Percentiles rank a stretch among this genome's conserved stretches.
phyloP scores from a whole-genome alignment of 1,140 invertebrate species.

The Fopius arisanus region DNA sequence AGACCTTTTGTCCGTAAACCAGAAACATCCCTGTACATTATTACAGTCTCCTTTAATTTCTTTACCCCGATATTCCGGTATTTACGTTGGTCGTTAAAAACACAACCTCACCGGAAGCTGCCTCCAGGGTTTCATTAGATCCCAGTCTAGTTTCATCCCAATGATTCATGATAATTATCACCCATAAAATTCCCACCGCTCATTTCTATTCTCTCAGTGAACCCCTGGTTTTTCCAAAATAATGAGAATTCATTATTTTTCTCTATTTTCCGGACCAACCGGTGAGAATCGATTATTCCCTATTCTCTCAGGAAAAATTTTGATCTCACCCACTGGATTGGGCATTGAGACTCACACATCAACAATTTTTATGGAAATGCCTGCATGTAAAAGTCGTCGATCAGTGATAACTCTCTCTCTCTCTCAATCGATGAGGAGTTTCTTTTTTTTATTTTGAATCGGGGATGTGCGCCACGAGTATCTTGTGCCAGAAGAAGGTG shows the following conservation, averaged over 20 bases:
- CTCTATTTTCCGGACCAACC: neutral
- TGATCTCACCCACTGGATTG: neutral
- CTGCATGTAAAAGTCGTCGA: slow-evolving; percentile 23
- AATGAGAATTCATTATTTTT: slow-evolving; percentile 2
- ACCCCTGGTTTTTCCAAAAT: neutral
- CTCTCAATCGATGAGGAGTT: neutral
- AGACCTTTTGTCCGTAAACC: slow-evolving; percentile 25
- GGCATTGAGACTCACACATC: neutral
- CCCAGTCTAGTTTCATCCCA: neutral
- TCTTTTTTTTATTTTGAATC: neutral
- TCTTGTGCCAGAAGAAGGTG: neutral
- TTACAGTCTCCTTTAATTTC: neutral
- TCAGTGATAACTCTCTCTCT: slow-evolving; percentile 14
- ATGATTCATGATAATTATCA: neutral
- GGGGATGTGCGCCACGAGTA: neutral
- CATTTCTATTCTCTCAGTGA: neutral
- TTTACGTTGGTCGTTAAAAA: neutral
- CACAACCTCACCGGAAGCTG: neutral
- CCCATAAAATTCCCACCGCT: neutral
- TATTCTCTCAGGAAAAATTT: neutral
- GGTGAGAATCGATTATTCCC: neutral
- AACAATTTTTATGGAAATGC: neutral
- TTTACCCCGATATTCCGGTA: neutral
- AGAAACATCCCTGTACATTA: slow-evolving; percentile 3
- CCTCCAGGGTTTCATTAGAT: neutral